Evolutionary conservation across 2,113 vertebrate species (phyloP).

Genomic region (Solea solea): DNA sequence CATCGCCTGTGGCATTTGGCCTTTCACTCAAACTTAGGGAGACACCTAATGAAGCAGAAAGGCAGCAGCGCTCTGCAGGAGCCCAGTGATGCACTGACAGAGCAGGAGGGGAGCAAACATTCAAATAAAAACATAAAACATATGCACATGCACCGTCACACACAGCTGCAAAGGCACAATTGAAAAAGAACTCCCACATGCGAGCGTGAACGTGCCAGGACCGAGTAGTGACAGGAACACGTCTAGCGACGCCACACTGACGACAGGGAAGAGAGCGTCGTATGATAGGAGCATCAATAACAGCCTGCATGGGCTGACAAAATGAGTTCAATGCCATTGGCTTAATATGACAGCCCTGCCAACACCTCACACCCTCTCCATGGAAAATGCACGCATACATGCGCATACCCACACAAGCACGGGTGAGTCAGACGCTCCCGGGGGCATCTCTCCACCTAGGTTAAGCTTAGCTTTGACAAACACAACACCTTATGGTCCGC

Average conservation of each 20-base stretch:
- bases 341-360: constrained; percentile 67
- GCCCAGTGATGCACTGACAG: constrained; percentile 45
- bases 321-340: constrained; percentile 68
- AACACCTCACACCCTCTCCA: constrained; percentile 65
- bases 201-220: constrained; percentile 23
- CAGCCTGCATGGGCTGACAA: constrained; percentile 72
- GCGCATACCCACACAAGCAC: constrained; percentile 33
- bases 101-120: constrained; percentile 35
- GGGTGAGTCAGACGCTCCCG: constrained; percentile 73
- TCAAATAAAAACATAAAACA: constrained; percentile 35
- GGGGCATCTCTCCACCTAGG: constrained; percentile 72
- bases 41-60: constrained; percentile 72
- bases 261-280: constrained; percentile 37
- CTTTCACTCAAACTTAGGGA: constrained; percentile 51
- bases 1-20: constrained; percentile 39
- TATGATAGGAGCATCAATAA: constrained; percentile 69
- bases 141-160: constrained; percentile 22
- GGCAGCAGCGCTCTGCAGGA: constrained; percentile 54
- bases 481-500: constrained; percentile 75
- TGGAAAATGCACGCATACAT: constrained; percentile 26
- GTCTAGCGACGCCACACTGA: constrained; percentile 39
- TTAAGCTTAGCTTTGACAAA: constrained; percentile 72
- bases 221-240: constrained; percentile 49
- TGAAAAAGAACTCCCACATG: constrained; percentile 33
- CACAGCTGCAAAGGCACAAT: constrained; percentile 43